Percentiles rank a stretch among this genome's conserved stretches.
phyloP scores from a whole-genome alignment of 2,797 vertebrate species.

The Eupleurogrammus muticus region DNA sequence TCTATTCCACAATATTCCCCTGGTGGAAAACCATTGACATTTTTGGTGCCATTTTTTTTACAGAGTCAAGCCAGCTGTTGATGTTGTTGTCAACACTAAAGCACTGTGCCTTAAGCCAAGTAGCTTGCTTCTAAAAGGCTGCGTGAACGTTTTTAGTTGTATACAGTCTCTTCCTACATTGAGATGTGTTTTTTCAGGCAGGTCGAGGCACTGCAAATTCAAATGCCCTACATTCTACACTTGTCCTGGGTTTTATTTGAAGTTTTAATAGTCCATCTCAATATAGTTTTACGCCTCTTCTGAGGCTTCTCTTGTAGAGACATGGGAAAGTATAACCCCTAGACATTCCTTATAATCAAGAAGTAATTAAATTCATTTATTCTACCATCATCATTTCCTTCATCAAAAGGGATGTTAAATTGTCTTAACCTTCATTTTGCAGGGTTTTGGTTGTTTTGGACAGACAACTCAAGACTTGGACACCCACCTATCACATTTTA shows the following conservation, averaged over 20 bases:
- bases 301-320: too few relatives aligned
- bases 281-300: too few relatives aligned
- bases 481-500: constrained; percentile 11
- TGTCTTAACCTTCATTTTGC: background rate
- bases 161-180: constrained; percentile 20
- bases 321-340: too few relatives aligned
- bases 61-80: constrained; percentile 51
- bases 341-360: too few relatives aligned
- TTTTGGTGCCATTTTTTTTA: too few relatives aligned
- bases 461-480: background rate
- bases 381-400: background rate
- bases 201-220: background rate
- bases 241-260: too few relatives aligned
- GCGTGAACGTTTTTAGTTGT: background rate
- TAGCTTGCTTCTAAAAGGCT: constrained; percentile 27
- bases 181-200: background rate
- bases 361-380: too few relatives aligned
- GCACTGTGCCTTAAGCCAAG: constrained; percentile 9
- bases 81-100: constrained; percentile 30
- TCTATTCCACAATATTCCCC: constrained; percentile 36
- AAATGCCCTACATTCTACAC: too few relatives aligned
- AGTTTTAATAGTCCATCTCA: too few relatives aligned
- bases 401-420: background rate
- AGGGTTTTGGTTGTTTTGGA: background rate
- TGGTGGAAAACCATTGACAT: constrained; percentile 27